Evolutionary conservation across 2,888 invertebrate genomes (phyloP).

Genomic region (Pterostichus niger): DNA sequence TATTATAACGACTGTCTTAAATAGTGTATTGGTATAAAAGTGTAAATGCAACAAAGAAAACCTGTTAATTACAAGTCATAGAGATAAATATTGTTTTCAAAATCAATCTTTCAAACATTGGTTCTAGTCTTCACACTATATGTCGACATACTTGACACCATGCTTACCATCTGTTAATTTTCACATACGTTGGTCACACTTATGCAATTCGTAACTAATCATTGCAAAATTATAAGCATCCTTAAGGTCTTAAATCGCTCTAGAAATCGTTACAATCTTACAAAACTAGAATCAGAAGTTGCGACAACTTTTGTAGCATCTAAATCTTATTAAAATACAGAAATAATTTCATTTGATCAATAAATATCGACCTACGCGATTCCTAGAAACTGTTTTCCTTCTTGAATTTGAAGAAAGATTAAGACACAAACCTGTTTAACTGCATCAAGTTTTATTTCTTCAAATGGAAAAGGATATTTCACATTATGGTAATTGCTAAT

Average conservation of each 20-base stretch:
- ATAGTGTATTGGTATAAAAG: too few species aligned
- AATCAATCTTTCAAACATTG: not conserved
- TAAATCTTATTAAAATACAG: slow-evolving; percentile 20
- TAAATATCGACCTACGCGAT: slow-evolving; percentile 20
- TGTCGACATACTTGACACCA: not conserved
- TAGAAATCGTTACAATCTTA: not conserved
- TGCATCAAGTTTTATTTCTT: slow-evolving; percentile 18
- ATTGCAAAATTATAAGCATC: not conserved
- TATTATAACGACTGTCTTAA: too few species aligned
- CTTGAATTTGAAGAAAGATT: slow-evolving; percentile 24
- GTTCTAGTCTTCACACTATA: not conserved
- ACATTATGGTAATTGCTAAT: slow-evolving; percentile 24
- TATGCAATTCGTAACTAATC: not conserved
- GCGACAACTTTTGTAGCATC: not conserved
- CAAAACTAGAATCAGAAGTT: slow-evolving; percentile 12
- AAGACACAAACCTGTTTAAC: slow-evolving; percentile 29
- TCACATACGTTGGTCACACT: not conserved
- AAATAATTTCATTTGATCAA: slow-evolving; percentile 28
- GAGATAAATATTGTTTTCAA: not conserved
- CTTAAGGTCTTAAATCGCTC: not conserved
- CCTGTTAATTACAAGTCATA: not conserved
- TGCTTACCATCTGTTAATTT: slow-evolving; percentile 1
- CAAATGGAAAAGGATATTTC: slow-evolving; percentile 21
- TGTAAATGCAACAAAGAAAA: not conserved
- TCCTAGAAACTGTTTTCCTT: slow-evolving; percentile 37